phyloP scores from a whole-genome alignment of 2,888 invertebrate species.

The Harmothoe impar region DNA sequence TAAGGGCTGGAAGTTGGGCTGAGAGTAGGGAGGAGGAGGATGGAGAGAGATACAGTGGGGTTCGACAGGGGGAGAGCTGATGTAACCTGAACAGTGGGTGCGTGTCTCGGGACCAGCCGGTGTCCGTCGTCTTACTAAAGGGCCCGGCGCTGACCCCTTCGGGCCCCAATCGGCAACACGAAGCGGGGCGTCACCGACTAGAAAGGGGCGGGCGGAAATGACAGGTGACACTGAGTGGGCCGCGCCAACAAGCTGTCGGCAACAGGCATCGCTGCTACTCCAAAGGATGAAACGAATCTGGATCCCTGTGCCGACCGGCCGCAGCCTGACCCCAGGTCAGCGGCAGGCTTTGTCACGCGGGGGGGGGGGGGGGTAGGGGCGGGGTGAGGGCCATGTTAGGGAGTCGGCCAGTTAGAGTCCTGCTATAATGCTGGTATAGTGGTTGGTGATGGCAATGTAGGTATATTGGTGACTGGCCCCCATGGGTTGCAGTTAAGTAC shows the following conservation, averaged over 20 bases:
- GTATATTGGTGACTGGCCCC: too few species aligned
- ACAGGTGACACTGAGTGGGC: conserved; percentile 30
- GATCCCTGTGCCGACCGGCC: background rate
- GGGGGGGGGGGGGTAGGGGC: too few species aligned
- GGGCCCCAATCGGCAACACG: background rate
- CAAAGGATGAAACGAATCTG: background rate
- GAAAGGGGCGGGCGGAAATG: conserved; percentile 27
- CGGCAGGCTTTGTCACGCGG: conserved; percentile 3
- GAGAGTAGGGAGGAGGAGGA: background rate
- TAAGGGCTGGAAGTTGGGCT: background rate
- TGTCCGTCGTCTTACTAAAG: background rate
- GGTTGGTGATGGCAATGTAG: background rate
- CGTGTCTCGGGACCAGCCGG: conserved; percentile 7
- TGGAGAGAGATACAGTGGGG: background rate
- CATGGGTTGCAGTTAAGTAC: too few species aligned
- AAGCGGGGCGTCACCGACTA: background rate
- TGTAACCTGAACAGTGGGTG: background rate
- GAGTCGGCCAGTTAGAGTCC: background rate
- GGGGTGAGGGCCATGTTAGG: background rate
- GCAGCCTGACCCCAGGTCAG: background rate
- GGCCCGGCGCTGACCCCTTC: background rate
- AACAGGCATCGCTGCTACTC: background rate
- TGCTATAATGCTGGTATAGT: background rate
- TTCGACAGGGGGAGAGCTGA: background rate
- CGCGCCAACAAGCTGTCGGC: conserved; percentile 9